phyloP scores from a whole-genome alignment of 2,888 invertebrate species.

The Pristionchus mayeri region DNA sequence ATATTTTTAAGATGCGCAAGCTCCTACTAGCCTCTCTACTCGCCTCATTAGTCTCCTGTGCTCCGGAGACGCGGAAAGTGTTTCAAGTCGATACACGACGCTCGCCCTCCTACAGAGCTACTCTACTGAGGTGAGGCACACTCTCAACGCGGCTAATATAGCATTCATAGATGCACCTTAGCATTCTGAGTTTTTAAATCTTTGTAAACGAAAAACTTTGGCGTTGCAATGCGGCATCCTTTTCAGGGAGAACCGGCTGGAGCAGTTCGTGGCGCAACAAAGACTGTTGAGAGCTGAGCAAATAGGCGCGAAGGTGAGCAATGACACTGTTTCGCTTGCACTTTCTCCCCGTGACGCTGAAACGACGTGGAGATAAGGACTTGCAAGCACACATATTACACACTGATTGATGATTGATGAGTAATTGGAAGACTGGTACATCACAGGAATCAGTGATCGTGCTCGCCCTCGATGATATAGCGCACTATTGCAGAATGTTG shows the following conservation, averaged over 20 bases:
- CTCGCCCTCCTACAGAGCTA: not conserved
- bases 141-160: too few relatives aligned
- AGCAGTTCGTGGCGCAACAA: not conserved
- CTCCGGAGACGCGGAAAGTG: not conserved
- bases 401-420: too few relatives aligned
- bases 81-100: not conserved
- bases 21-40: not conserved
- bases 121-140: not conserved
- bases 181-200: too few relatives aligned
- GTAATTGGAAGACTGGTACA: too few relatives aligned
- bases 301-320: not conserved
- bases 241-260: not conserved
- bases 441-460: too few relatives aligned
- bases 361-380: too few relatives aligned
- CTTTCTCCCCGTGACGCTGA: too few relatives aligned
- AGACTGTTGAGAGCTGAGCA: not conserved
- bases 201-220: too few relatives aligned
- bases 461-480: not conserved
- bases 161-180: not conserved
- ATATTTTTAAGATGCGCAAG: not conserved
- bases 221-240: not conserved
- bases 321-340: not conserved
- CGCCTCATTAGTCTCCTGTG: not conserved
- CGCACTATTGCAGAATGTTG: not conserved
- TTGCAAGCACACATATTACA: too few relatives aligned